These are phyloP conservation scores for Drosophila arawakana DNA, from an alignment of 1,140 invertebrate genomes.

Conservation along the genomic window DNA sequence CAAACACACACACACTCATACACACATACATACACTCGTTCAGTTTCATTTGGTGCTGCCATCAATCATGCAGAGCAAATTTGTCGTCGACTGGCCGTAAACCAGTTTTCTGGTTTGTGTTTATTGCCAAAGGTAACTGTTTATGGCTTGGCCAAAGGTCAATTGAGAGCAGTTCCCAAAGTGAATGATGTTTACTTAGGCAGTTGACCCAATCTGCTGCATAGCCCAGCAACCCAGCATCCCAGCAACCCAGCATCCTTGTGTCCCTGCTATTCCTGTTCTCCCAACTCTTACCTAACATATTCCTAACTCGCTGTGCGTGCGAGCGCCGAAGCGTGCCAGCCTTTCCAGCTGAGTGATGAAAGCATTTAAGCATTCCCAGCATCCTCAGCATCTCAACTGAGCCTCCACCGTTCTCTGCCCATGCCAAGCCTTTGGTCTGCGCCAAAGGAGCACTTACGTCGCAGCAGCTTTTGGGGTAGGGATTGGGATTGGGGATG, in stretches of 20 bases:
- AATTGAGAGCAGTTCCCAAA: constrained; percentile 32
- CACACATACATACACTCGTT: background rate
- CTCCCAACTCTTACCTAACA: background rate
- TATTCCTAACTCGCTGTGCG: constrained; percentile 43
- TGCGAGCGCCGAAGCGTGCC: constrained; percentile 68
- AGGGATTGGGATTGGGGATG: background rate
- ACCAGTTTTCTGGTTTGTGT: constrained; percentile 16
- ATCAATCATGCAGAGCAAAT: constrained; percentile 43
- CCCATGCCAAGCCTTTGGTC: background rate
- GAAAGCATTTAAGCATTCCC: constrained; percentile 76
- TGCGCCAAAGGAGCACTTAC: constrained; percentile 64
- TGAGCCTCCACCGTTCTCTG: background rate
- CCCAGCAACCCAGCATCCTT: no score
- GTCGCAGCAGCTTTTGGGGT: constrained; percentile 38
- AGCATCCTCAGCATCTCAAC: background rate
- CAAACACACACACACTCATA: background rate
- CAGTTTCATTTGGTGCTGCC: background rate
- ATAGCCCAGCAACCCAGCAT: no score
- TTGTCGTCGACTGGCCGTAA: constrained; percentile 21
- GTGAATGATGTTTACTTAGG: constrained; percentile 47
- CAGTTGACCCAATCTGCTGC: constrained; percentile 38
- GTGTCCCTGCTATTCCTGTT: background rate
- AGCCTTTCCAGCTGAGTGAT: constrained; percentile 76
- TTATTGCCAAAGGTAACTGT: constrained; percentile 38
- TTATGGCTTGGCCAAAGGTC: constrained; percentile 42